Percentiles rank a stretch among this genome's conserved stretches.
These are phyloP conservation scores for Hippocampus kuda DNA, from an alignment of 2,797 vertebrate species.

Conservation along the genomic window DNA sequence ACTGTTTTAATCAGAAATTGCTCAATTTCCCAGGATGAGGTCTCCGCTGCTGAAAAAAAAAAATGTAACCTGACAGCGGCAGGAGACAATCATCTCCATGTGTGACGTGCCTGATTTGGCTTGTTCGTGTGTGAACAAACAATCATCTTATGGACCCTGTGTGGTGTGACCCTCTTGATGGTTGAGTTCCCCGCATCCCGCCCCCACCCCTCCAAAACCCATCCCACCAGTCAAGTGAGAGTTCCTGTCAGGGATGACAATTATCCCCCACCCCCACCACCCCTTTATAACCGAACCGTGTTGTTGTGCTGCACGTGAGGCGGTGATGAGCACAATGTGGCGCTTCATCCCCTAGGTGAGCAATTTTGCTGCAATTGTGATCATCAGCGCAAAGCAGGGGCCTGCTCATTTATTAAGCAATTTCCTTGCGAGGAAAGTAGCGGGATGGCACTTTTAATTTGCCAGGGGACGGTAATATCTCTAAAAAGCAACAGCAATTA, in stretches of 20 bases:
- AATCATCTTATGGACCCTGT: constrained; percentile 37
- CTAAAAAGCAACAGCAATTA: constrained; percentile 48
- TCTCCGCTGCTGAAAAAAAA: constrained; percentile 61
- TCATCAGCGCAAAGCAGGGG: constrained; percentile 57
- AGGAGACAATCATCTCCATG: constrained; percentile 64
- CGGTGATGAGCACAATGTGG: constrained; percentile 58
- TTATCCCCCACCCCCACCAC: constrained; percentile 49
- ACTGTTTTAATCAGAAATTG: constrained; percentile 82
- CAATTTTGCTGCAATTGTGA: constrained; percentile 62
- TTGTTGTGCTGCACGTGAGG: constrained; percentile 69
- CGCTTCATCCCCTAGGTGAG: constrained; percentile 45
- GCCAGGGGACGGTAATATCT: constrained; percentile 36
- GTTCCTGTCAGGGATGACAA: constrained; percentile 65
- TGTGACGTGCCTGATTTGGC: constrained; percentile 46
- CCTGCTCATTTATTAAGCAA: constrained; percentile 60
- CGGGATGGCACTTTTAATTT: constrained; percentile 50
- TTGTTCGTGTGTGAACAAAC: constrained; percentile 36
- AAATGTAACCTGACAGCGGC: constrained; percentile 61
- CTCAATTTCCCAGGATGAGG: constrained; percentile 79
- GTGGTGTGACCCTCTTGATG: constrained; percentile 46
- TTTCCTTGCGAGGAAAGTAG: constrained; percentile 56
- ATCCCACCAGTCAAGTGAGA: constrained; percentile 56
- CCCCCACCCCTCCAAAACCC: constrained; percentile 22
- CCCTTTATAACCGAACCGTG: constrained; percentile 58
- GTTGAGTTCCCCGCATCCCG: constrained; percentile 4